phyloP scores from a whole-genome alignment of 1,140 invertebrate species.

The Holotrichia oblita region DNA sequence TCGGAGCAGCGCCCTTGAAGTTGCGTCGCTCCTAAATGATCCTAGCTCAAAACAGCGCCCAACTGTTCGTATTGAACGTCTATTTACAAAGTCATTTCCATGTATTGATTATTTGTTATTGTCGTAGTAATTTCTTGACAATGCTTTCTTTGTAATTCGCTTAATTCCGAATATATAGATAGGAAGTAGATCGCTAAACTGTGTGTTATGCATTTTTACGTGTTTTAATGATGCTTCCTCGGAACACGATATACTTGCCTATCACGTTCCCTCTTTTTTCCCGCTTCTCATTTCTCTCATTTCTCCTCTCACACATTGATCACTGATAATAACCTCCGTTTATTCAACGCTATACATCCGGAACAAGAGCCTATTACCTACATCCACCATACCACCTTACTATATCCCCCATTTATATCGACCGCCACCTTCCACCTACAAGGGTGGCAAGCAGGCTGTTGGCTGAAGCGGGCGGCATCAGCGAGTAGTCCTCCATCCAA shows the following conservation, averaged over 20 bases:
- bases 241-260: not conserved
- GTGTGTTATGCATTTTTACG: not conserved
- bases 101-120: too few relatives aligned
- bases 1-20: too few relatives aligned
- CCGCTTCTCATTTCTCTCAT: not conserved
- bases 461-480: not conserved
- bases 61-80: too few relatives aligned
- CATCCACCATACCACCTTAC: slow-evolving; percentile 2
- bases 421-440: not conserved
- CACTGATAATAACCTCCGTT: slow-evolving; percentile 29
- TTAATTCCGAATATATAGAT: too few relatives aligned
- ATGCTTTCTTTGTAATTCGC: too few relatives aligned
- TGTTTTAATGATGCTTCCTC: not conserved
- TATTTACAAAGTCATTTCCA: too few relatives aligned
- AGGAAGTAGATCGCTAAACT: too few relatives aligned
- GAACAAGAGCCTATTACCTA: slow-evolving; percentile 37
- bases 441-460: not conserved
- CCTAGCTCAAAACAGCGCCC: too few relatives aligned
- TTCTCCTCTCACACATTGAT: not conserved
- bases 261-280: not conserved
- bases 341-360: slow-evolving; percentile 35
- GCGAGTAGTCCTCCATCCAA: slow-evolving; percentile 3
- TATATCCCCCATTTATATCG: not conserved
- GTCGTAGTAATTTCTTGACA: too few relatives aligned
- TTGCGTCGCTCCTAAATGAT: too few relatives aligned